Evolutionary conservation across 2,113 vertebrate species (phyloP), one percentile per base, ranked within the genome.

Genomic region (Osmerus eperlanus): DNA sequence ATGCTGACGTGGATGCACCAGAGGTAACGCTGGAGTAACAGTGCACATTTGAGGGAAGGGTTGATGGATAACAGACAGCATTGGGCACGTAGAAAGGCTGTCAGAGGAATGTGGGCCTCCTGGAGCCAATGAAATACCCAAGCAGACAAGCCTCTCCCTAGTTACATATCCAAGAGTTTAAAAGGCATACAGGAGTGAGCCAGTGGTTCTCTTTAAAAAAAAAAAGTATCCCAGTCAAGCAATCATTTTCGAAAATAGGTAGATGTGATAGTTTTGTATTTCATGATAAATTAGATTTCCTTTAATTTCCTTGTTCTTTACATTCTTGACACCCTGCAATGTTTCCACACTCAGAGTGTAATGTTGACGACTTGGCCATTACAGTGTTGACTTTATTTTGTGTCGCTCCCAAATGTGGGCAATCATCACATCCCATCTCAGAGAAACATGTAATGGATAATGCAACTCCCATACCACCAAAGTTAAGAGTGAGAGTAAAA

Each of bases 381-480:
- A 65, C 16, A 64, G 58, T 74, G 63, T 68, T 63, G 16, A 72
- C n/a, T 47, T 47, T 47, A 5, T 47, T 2, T 47, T 47, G 41
- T 47, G 41, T 47, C 61, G 18, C 51, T 61, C 32, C 36, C 52
- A 71, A 77, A 80, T 64, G 65, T 19, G 53, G 25, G 41, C 58
- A 63, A 78, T 79, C 18, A 76, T 74, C 67, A 66, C n/a, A 32
- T 25, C 55, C 21, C 61, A 18, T 73, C 23, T 58, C 67, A 67
- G 28, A 59, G 60, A 70, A 28, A 75, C n/a, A 76, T 53, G 62
- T 29, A 54, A 74, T 78, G 76, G 51, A 58, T 52, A 58, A 9
- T 21, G 65, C 65, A 71, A 25, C 61, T 71, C 59, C 21, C 41
- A 65, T 78, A 52, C 52, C 74, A 81, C 75, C 65, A 69, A 72